Evolutionary conservation across 2,113 vertebrate species (phyloP), one percentile per base, ranked within the genome.

Genomic region (Procavia capensis): DNA sequence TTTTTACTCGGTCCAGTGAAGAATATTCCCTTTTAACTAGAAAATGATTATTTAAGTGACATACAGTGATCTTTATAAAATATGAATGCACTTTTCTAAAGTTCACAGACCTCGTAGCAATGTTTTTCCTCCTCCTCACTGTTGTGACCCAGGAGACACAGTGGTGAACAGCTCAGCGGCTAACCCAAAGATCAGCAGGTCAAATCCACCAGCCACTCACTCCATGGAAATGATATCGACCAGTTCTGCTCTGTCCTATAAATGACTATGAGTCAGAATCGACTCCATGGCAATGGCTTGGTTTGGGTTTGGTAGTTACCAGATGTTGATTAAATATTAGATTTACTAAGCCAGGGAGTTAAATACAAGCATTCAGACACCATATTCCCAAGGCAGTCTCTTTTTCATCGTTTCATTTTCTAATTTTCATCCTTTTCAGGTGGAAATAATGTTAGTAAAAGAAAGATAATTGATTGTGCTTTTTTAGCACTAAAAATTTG

Each of bases 391-490:
- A 0, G 0, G 16, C 45, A 27, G 20, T 31, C 45, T 86, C 80
- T 93, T 96, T 95, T 97, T 94, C 82, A 98, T 94, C 83, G 98
- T 96, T 92, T 92, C 61, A 59, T 95, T 97, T 98, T 92, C 94
- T 97, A 93, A 97, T 97, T 98, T 96, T 79, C 91, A 96, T 95
- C 80, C 59, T 57, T 97, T 98, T 98, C 97, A 98, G 95, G 96
- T 97, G 85, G 93, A 98, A 98, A 97, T 97, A 25, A 1, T 80
- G 98, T 96, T 80, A 57, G 88, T 90, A 95, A 96, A 98, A n/a
- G n/a, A 98, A 85, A 94, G 93, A 88, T 98, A 98, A 98, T 98
- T 98, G 97, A 90, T 93, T 98, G 95, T 98, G 96, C 95, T 98
- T 97, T 97, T 96, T 97, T 97, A 97, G 74, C 92, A 95, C 85